Conservation (phyloP, 1,140 invertebrate genomes). For the Temnothorax longispinosus region DNA sequence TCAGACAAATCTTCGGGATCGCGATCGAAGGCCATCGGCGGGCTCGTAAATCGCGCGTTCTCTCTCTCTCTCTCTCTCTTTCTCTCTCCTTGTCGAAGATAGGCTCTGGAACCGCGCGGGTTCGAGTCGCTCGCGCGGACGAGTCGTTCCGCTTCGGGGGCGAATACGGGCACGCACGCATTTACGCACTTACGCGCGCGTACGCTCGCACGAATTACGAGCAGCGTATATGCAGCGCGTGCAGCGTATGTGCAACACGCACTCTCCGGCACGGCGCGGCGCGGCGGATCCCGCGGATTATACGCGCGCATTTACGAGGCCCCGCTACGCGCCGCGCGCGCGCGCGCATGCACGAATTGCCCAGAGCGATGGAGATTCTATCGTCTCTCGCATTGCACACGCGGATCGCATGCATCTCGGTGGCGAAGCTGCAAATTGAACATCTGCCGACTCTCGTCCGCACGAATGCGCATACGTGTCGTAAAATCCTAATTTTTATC, state of each 20-base stretch:
- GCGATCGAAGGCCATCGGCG: slow-evolving; percentile 59
- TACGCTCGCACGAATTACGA: slow-evolving; percentile 27
- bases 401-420: slow-evolving; percentile 34
- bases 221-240: slow-evolving; percentile 3
- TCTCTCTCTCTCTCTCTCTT: background rate
- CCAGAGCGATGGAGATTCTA: slow-evolving; percentile 60
- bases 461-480: slow-evolving; percentile 30
- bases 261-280: background rate
- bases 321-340: background rate
- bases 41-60: slow-evolving; percentile 60
- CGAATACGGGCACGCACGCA: slow-evolving; percentile 22
- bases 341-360: slow-evolving; percentile 15
- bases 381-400: slow-evolving; percentile 18
- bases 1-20: slow-evolving; percentile 69
- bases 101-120: background rate
- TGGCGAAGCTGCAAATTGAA: slow-evolving; percentile 62
- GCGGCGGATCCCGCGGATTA: slow-evolving; percentile 48
- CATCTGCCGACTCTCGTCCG: slow-evolving; percentile 52
- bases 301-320: slow-evolving; percentile 55
- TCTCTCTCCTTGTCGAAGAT: background rate
- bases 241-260: slow-evolving; percentile 14
- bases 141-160: slow-evolving; percentile 33
- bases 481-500: slow-evolving; percentile 48
- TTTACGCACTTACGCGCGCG: slow-evolving; percentile 42
- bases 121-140: background rate